Conservation (phyloP, 2,888 invertebrate species). For the Xestia c-nigrum region DNA sequence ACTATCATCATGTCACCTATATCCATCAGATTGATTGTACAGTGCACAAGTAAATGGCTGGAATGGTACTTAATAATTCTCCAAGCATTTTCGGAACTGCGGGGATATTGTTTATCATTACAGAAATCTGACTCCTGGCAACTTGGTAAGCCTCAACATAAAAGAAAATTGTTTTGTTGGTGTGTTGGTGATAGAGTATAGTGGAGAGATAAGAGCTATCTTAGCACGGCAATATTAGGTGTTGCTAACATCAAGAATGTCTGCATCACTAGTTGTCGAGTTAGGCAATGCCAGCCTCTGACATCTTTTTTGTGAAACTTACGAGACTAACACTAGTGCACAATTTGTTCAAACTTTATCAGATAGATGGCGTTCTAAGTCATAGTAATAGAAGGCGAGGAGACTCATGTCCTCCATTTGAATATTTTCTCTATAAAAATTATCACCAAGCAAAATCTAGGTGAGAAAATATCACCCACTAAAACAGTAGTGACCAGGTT, state of each 20-base stretch:
- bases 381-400: neutral
- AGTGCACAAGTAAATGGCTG: too few relatives aligned
- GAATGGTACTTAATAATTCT: neutral
- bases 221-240: neutral
- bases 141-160: neutral
- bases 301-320: neutral
- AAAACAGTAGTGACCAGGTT: too few relatives aligned
- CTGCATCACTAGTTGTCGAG: neutral
- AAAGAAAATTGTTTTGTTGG: neutral
- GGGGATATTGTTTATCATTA: neutral
- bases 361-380: conserved; percentile 2
- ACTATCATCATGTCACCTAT: too few relatives aligned
- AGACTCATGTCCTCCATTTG: neutral
- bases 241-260: neutral
- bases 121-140: neutral
- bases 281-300: neutral
- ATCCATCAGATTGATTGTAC: too few relatives aligned
- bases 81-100: neutral
- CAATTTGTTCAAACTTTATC: neutral
- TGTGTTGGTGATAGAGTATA: neutral
- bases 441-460: too few relatives aligned
- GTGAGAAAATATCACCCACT: too few relatives aligned
- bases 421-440: too few relatives aligned
- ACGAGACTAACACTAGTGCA: neutral
- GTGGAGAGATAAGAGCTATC: neutral